Base-by-base conservation (phyloP, 2,797 vertebrate species). In the Brachymystax lenok region DNA sequence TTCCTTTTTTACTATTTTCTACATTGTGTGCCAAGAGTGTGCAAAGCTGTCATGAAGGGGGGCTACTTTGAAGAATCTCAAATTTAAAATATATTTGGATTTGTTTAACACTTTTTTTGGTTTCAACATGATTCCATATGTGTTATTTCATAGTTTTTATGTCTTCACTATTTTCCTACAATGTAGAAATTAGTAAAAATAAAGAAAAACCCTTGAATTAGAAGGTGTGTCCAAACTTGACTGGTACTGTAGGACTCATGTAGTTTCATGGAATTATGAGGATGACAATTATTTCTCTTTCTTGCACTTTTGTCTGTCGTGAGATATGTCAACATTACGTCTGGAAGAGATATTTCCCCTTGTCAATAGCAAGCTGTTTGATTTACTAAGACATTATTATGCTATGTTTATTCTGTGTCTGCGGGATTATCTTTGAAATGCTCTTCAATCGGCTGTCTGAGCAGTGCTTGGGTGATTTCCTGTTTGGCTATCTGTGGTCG, bases 401-500 rank as follows among this genome's bases (percentile, higher is more conserved):
- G 77, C 2, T 8, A 28, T 84, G 79, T 90, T 90, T 87, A 56
- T 77, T 89, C 52, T 12, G 85, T 89, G 86, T 88, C 77, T 82
- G 77, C 30, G 73, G 72, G 84, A 83, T 86, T 77, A 87, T 87
- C 76, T 84, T 72, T 70, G 77, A 80, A 84, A 85, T 84, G 71
- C 33, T 67, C 81, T 70, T 59, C 74, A 66, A 30, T 76, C 74
- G 74, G 71, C 70, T 75, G 81, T 69, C 80, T 71, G 56, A 79
- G 80, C 63, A 79, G 86, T 74, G 73, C 83, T 79, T 75, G 73
- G 77, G 75, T 46, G 8, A 77, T 76, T 93, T 93, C 89, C 88
- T 92, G 88, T 92, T 86, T 84, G 82, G 82, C 83, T 88, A 90
- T 92, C 88, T 83, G 77, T 78, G 84, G 72, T 88, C 88, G 90